Evolutionary conservation across 2,113 vertebrate genomes (phyloP), one percentile per base, ranked within the genome.

Genomic region (Gallinago paraguaiae): DNA sequence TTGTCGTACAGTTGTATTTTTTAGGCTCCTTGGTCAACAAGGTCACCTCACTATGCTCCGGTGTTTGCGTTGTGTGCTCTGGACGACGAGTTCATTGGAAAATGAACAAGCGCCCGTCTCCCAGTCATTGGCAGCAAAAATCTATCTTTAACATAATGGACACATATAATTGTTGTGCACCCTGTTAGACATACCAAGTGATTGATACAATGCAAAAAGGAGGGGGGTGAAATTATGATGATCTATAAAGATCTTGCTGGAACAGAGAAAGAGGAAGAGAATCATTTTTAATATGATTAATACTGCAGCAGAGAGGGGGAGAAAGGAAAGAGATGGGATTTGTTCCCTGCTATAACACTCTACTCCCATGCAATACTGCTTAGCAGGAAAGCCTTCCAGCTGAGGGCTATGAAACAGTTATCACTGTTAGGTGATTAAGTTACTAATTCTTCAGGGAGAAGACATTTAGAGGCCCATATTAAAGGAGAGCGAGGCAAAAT

Each of bases 391-490:
- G 96, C 97, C 97, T 98, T 98, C 97, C 97, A 97, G 98, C 98
- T 97, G 97, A 98, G 93, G 98, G 98, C 97, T 98, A 97, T 96
- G 97, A 98, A 98, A 97, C 98, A 98, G 98, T 98, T 98, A 98
- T 98, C 98, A 98, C 98, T 98, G 97, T 95, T 98, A 98, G 98
- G 98, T 98, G 98, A 98, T 98, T 98, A 98, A 98, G 98, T 98
- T 98, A 98, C 98, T 98, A 98, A 98, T 98, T 98, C 98, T 98
- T 98, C 98, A 98, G 98, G 98, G 98, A 98, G 98, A 98, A 98
- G 98, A 98, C 98, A 98, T 98, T 98, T 97, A 98, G 98, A 98
- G 97, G 97, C 97, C 97, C 98, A 98, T 98, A 98, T 98, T 98
- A 97, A 97, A 97, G 97, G 97, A 97, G 97, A 97, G 97, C 92